Evolutionary conservation across 1,140 invertebrate genomes (phyloP).

Genomic region (Uloborus diversus): DNA sequence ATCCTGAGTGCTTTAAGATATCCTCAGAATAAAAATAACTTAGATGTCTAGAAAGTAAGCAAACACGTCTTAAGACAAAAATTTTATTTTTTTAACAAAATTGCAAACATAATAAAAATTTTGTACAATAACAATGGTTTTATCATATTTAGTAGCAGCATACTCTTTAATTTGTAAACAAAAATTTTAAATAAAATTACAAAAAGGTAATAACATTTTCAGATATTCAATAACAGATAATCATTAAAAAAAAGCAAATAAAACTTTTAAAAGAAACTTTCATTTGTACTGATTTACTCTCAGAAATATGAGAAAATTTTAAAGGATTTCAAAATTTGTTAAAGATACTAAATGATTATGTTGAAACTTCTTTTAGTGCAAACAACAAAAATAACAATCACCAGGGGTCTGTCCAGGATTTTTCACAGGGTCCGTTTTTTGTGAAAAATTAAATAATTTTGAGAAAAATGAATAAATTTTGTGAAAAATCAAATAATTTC

Average conservation of each 20-base stretch:
- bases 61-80: conserved; percentile 2
- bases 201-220: too few species aligned
- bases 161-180: conserved; percentile 15
- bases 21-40: neutral
- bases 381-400: too few species aligned
- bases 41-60: neutral
- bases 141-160: neutral
- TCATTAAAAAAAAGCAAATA: neutral
- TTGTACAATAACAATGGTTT: conserved; percentile 48
- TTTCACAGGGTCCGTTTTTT: too few species aligned
- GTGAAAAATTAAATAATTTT: too few species aligned
- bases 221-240: conserved; percentile 44
- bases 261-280: neutral
- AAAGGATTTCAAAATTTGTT: too few species aligned
- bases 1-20: neutral
- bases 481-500: too few species aligned
- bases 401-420: too few species aligned
- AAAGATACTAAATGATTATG: conserved; percentile 2
- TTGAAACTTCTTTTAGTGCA: too few species aligned
- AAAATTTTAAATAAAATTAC: too few species aligned
- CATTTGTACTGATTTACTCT: neutral
- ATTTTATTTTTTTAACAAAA: conserved; percentile 45
- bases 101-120: conserved; percentile 48
- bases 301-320: too few species aligned
- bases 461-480: too few species aligned